Percentiles rank a stretch among this genome's conserved stretches.
Evolutionary conservation across 2,797 vertebrate species (phyloP).

Genomic region (Ispidina picta): DNA sequence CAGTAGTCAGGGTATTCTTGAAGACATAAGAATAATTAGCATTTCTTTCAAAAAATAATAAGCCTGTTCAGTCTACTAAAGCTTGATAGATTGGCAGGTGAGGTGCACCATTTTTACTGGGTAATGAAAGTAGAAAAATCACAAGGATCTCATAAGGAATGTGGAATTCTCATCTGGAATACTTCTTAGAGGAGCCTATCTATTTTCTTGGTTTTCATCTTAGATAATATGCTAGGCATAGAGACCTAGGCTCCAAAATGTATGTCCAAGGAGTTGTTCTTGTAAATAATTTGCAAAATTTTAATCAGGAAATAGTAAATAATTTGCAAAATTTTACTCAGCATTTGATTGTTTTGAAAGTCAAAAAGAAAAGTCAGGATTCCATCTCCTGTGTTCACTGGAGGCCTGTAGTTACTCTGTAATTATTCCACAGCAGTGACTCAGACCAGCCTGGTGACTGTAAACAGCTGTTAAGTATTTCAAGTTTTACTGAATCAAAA

Average conservation of each 20-base stretch:
- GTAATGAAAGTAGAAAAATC: not conserved
- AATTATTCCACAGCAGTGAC: not conserved
- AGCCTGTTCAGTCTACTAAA: not conserved
- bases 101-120: not conserved
- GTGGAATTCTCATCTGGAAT: not conserved
- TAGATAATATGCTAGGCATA: not conserved
- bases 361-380: not conserved
- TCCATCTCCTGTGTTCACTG: not conserved
- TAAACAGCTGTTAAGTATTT: not conserved
- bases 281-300: not conserved
- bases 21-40: not conserved
- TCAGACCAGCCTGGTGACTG: not conserved
- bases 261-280: not conserved
- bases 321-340: not conserved
- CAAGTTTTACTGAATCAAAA: not conserved
- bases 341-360: conserved; percentile 7
- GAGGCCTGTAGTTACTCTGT: not conserved
- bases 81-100: not conserved
- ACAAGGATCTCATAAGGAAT: not conserved
- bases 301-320: not conserved
- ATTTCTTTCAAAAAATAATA: not conserved
- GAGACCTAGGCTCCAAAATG: not conserved
- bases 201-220: not conserved
- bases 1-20: not conserved
- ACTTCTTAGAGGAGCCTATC: not conserved